Evolutionary conservation across 2,113 vertebrate genomes (phyloP).

Genomic region (Progne subis): DNA sequence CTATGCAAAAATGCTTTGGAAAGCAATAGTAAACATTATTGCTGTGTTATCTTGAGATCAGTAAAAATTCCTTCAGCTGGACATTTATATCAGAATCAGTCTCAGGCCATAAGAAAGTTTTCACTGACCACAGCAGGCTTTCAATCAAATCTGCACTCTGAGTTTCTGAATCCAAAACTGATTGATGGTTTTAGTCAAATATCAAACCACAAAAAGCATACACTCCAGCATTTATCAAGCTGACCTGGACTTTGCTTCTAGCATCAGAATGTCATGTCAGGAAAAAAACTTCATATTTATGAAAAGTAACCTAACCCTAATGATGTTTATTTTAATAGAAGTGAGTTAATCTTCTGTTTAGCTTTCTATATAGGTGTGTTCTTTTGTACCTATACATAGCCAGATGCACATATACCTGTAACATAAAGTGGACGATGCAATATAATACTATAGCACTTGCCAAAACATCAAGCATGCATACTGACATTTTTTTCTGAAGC

Average conservation of each 20-base stretch:
- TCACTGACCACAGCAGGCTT: not conserved
- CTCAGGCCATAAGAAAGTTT: not conserved
- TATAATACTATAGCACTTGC: not conserved
- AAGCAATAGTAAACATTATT: not conserved
- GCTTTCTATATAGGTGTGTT: not conserved
- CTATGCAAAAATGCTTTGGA: not conserved
- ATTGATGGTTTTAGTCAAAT: not conserved
- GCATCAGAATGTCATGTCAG: not conserved
- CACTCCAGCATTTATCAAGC: not conserved
- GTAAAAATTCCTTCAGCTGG: not conserved
- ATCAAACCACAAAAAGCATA: not conserved
- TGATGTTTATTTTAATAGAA: not conserved
- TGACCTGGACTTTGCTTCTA: not conserved
- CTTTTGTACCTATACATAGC: not conserved
- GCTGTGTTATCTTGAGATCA: not conserved
- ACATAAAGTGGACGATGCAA: not conserved
- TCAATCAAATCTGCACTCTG: not conserved
- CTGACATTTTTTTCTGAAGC: not conserved
- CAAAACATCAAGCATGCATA: not conserved
- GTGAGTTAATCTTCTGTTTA: not conserved
- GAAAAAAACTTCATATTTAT: not conserved
- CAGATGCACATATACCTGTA: not conserved
- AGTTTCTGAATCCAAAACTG: not conserved
- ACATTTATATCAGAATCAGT: not conserved
- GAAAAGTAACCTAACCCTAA: not conserved